Conservation (phyloP, 2,113 vertebrate species). For the Alethe castanea region DNA sequence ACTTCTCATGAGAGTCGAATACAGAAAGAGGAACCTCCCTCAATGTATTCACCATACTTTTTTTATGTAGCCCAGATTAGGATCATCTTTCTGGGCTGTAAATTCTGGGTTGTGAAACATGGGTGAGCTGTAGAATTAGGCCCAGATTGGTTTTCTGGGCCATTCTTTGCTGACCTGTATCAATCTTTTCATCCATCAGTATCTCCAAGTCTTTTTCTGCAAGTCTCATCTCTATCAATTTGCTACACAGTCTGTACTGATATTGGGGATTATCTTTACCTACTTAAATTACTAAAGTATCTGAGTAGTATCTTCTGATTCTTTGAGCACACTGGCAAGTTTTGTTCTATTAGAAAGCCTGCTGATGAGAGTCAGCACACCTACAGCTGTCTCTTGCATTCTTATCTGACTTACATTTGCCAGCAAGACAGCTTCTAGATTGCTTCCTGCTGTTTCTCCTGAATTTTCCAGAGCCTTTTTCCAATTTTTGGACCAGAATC, state of each 20-base stretch:
- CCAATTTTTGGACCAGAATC: neutral
- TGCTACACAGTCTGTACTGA: too few relatives aligned
- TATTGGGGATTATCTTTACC: neutral
- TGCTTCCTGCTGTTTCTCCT: neutral
- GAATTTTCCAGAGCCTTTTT: neutral
- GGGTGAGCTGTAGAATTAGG: neutral
- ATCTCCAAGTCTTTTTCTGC: neutral
- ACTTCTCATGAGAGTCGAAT: neutral
- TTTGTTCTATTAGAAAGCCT: neutral
- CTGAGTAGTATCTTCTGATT: neutral
- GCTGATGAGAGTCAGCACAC: neutral
- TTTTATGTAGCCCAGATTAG: neutral
- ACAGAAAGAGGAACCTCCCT: neutral
- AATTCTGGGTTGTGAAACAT: neutral
- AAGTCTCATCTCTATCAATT: neutral
- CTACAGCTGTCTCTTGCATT: neutral
- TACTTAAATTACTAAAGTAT: neutral
- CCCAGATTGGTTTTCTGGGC: neutral
- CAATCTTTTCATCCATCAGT: rapidly evolving
- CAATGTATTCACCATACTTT: rapidly evolving
- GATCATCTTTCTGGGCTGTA: neutral
- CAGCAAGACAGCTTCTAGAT: neutral
- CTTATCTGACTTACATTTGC: neutral
- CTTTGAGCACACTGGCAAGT: neutral
- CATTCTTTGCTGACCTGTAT: rapidly evolving